These are phyloP conservation scores for Ridgeia piscesae DNA, from an alignment of 1,140 invertebrate genomes.

Conservation along the genomic window DNA sequence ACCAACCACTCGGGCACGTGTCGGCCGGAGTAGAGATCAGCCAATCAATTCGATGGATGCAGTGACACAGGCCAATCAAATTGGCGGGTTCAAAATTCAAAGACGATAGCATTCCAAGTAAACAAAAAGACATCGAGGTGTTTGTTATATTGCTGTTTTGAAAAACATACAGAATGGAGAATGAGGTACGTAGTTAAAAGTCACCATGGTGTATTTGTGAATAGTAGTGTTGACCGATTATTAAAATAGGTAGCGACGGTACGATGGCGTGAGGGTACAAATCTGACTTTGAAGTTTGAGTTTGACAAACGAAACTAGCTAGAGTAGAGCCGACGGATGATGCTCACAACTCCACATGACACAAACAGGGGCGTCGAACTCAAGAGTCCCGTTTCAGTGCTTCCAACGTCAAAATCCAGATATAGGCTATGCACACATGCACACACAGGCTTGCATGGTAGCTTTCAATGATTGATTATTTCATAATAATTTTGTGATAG, in stretches of 20 bases:
- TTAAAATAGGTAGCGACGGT: background rate
- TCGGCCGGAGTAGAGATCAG: background rate
- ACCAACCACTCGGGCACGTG: background rate
- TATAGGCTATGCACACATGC: no score
- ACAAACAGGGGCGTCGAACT: no score
- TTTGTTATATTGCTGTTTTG: slow-evolving; percentile 1
- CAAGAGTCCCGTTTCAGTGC: no score
- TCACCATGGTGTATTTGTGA: background rate
- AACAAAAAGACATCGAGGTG: background rate
- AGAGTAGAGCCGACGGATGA: no score
- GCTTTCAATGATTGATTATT: no score
- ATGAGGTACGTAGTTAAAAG: background rate
- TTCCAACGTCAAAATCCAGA: no score
- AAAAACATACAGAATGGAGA: background rate
- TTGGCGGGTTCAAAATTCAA: background rate
- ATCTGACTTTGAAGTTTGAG: no score
- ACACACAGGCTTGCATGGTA: no score
- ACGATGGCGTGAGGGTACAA: background rate
- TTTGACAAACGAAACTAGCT: no score
- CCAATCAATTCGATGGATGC: background rate
- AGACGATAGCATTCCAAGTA: background rate
- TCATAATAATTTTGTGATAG: no score
- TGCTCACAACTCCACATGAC: no score
- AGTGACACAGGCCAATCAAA: background rate
- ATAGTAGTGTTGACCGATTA: background rate